Evolutionary conservation across 2,113 vertebrate genomes (phyloP).

Genomic region (Phaetusa simplex): DNA sequence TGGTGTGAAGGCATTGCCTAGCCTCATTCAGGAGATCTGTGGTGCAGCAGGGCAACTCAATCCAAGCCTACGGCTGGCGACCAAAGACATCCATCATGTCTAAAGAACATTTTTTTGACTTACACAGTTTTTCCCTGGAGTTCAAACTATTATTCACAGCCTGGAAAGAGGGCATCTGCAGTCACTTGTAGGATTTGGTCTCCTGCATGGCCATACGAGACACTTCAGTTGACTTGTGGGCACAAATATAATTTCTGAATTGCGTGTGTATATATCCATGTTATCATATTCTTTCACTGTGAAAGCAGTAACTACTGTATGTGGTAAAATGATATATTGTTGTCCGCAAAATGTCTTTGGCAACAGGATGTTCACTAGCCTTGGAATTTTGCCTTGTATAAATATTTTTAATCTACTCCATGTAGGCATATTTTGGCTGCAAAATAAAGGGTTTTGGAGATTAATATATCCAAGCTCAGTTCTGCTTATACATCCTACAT

Average conservation of each 20-base stretch:
- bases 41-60: neutral
- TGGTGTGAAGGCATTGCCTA: neutral
- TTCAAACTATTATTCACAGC: neutral
- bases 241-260: constrained; percentile 37
- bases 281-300: constrained; percentile 44
- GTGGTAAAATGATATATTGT: constrained; percentile 71
- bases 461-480: constrained; percentile 66
- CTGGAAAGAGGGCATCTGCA: neutral
- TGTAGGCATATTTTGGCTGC: constrained; percentile 73
- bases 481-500: constrained; percentile 64
- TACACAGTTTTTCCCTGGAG: neutral
- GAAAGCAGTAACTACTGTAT: constrained; percentile 67
- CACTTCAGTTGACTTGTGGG: neutral
- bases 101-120: neutral
- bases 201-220: neutral
- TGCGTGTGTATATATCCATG: constrained; percentile 9
- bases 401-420: constrained; percentile 72
- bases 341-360: constrained; percentile 66
- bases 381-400: constrained; percentile 72
- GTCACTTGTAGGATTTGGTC: neutral
- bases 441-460: constrained; percentile 63
- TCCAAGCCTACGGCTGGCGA: neutral
- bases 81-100: neutral
- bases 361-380: constrained; percentile 68
- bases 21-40: neutral